Base-by-base conservation (phyloP, 2,888 invertebrate species). In the Ormyrus nitidulus region DNA sequence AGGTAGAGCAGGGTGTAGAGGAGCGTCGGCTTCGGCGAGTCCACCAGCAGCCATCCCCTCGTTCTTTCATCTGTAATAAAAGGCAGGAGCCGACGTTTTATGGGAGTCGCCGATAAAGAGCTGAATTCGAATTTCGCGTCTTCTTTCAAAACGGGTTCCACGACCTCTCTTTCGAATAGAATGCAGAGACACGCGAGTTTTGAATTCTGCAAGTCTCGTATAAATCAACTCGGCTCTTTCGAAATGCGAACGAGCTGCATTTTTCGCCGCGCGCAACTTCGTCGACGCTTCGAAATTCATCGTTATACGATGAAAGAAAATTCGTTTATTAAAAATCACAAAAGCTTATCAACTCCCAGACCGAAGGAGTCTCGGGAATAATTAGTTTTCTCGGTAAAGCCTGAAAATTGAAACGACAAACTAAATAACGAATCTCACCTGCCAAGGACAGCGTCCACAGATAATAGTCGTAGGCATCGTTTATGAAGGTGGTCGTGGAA, bases 21-120 rank as follows among this genome's bases (percentile, higher is more conserved):
- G 6, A 95, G 86, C 6, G 96, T 96, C 0, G 96, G 95, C 77
- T 93, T 89, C 0, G 96, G 96, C 0, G 97, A 96, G 86, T 96
- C 95, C 77, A 97, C 97, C 86, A 97, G 91, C 0, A 94, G 93
- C 97, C 97, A 97, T 91, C 95, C 95, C 92, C 94, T 94, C 53
- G 97, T 96, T 87, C 97, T 92, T 84, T 93, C 92, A 90, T 97
- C 97, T 95, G 91, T 10, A 92, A 93, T 73, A 34, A 7, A 11
- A 44, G 19, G 6, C 34, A 8, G 6, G 58, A n/a, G n/a, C 58
- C 11, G 58, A 10, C 48, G 10, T 72, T 53, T 53, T 62, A 46
- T 48, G 34, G 13, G 11, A 4, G 34, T 59, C 2, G 4, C 44
- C 13, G 5, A 48, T 46, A 19, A 48, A 58, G 7, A 46, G 56